Evolutionary conservation across 1,140 invertebrate species (phyloP).

Genomic region (Leptinotarsa undecemlineata): DNA sequence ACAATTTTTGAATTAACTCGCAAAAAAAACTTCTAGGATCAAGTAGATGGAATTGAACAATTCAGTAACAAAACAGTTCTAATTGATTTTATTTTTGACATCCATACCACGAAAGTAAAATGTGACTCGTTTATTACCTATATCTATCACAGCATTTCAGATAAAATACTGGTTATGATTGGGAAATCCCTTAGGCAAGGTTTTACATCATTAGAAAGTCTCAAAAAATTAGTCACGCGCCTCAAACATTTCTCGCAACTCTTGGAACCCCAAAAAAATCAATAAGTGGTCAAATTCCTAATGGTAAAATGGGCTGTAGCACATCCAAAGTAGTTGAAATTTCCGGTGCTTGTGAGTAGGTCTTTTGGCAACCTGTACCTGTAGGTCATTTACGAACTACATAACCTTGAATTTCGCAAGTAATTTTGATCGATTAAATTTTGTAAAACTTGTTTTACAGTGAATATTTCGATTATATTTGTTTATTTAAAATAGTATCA

Average conservation of each 20-base stretch:
- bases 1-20: too few species aligned
- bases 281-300: background rate
- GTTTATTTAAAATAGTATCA: too few species aligned
- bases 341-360: conserved; percentile 7
- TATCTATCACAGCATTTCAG: background rate
- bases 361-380: background rate
- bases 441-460: too few species aligned
- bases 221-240: background rate
- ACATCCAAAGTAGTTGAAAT: conserved; percentile 12
- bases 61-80: too few species aligned
- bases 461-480: too few species aligned
- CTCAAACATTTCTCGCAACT: background rate
- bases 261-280: background rate
- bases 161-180: background rate
- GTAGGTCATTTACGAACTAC: background rate
- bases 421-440: too few species aligned
- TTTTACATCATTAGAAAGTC: background rate
- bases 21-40: too few species aligned
- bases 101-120: too few species aligned
- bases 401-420: background rate
- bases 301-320: conserved; percentile 6
- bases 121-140: too few species aligned
- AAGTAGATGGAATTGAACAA: too few species aligned
- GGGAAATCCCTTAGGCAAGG: conserved; percentile 4
- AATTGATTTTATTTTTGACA: too few species aligned